Evolutionary conservation across 2,797 vertebrate genomes (phyloP).

Genomic region (Coregonus ussuriensis): DNA sequence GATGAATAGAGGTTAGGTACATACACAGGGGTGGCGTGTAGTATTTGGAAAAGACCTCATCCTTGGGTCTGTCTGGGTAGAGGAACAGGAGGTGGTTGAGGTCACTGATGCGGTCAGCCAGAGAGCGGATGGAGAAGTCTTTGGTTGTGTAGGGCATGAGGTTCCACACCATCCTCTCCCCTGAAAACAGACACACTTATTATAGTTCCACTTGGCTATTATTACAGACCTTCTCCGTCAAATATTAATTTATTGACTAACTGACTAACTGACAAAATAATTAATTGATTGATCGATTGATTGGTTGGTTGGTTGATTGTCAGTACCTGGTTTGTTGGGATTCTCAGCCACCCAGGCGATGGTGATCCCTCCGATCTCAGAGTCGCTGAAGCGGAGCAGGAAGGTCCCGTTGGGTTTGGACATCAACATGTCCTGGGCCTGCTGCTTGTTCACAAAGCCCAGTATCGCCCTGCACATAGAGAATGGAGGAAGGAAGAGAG

Average conservation of each 20-base stretch:
- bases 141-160: constrained; percentile 95
- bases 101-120: constrained; percentile 94
- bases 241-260: neutral
- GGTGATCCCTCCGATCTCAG: constrained; percentile 95
- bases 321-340: constrained; percentile 78
- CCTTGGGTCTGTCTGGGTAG: constrained; percentile 91
- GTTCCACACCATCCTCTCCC: constrained; percentile 90
- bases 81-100: constrained; percentile 91
- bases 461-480: constrained; percentile 84
- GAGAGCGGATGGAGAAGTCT: constrained; percentile 95
- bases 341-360: constrained; percentile 93
- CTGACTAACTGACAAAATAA: too few species aligned
- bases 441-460: constrained; percentile 96
- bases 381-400: constrained; percentile 94
- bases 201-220: neutral
- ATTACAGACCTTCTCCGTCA: neutral
- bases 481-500: neutral
- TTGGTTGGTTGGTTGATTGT: neutral
- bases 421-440: constrained; percentile 92
- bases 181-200: constrained; percentile 46
- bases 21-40: constrained; percentile 94
- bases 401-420: constrained; percentile 96
- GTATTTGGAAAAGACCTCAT: constrained; percentile 95
- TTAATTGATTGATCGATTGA: too few species aligned
- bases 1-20: constrained; percentile 46